Conservation (phyloP, 2,888 invertebrate species). For the Aphidius colemani region DNA sequence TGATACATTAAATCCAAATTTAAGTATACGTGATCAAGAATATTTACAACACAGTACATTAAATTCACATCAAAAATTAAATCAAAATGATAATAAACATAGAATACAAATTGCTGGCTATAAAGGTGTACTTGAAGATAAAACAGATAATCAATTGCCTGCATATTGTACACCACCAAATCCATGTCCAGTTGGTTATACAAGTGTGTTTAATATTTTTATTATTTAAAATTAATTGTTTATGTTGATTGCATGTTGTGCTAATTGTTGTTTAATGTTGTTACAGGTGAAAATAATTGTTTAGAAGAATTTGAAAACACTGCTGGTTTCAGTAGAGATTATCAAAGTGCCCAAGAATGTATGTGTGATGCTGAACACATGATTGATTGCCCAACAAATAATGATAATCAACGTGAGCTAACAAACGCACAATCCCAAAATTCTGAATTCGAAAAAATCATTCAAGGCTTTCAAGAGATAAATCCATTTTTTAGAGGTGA, state of each 20-base stretch:
- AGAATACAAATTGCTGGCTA: constrained; percentile 56
- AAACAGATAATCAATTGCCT: constrained; percentile 89
- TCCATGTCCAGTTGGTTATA: constrained; percentile 95
- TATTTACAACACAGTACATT: constrained; percentile 79
- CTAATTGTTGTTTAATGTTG: constrained; percentile 6
- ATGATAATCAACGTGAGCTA: constrained; percentile 52
- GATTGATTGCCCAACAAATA: constrained; percentile 81
- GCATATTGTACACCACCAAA: constrained; percentile 99
- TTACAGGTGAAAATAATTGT: constrained; percentile 82
- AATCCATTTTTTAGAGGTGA: constrained; percentile 88
- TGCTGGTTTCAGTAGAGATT: constrained; percentile 91
- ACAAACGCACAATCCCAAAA: constrained; percentile 57
- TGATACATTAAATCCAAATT: constrained; percentile 72
- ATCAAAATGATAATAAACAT: constrained; percentile 61
- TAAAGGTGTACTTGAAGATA: constrained; percentile 75
- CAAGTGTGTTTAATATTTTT: constrained; percentile 64
- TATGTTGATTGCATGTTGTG: neutral
- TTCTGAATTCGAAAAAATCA: constrained; percentile 71
- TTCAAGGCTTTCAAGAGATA: constrained; percentile 68
- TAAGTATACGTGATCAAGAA: constrained; percentile 85
- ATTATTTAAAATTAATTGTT: constrained; percentile 1
- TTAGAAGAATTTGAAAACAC: constrained; percentile 91
- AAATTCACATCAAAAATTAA: constrained; percentile 76
- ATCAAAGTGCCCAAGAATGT: constrained; percentile 90
- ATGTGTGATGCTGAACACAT: constrained; percentile 99